These are phyloP conservation scores for Meles meles DNA, from an alignment of 2,113 vertebrate genomes.

Conservation along the genomic window DNA sequence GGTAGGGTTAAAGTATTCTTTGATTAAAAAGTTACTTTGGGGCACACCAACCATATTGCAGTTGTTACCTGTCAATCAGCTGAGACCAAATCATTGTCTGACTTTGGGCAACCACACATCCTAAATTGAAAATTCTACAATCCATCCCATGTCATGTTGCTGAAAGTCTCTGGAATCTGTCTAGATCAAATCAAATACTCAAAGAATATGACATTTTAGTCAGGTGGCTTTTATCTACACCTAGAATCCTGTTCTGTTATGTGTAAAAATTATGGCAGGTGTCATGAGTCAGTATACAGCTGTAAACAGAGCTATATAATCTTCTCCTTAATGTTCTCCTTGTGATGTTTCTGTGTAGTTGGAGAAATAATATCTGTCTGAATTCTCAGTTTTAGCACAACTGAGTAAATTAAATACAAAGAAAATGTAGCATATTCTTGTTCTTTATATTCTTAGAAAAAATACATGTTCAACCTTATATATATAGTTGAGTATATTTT, in stretches of 20 bases:
- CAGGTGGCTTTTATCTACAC: neutral
- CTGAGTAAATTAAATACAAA: neutral
- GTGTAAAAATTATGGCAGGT: neutral
- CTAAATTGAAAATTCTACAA: conserved; percentile 24
- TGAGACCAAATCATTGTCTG: conserved; percentile 14
- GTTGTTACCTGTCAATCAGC: neutral
- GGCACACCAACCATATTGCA: neutral
- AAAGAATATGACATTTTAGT: neutral
- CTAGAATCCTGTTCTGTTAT: neutral
- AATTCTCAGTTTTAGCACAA: neutral
- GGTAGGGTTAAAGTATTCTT: neutral
- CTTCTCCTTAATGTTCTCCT: neutral
- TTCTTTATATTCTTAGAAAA: neutral
- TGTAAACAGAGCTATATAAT: neutral
- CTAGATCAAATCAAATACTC: neutral
- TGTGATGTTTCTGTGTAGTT: neutral
- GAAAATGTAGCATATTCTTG: neutral
- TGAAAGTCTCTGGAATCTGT: neutral
- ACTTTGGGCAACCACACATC: neutral
- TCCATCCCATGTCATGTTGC: neutral
- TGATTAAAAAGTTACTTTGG: conserved; percentile 12
- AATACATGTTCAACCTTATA: neutral
- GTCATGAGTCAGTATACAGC: neutral
- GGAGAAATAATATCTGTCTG: neutral
- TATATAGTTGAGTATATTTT: neutral